Conservation (phyloP, 2,797 vertebrate species). For the Microtus californicus region DNA sequence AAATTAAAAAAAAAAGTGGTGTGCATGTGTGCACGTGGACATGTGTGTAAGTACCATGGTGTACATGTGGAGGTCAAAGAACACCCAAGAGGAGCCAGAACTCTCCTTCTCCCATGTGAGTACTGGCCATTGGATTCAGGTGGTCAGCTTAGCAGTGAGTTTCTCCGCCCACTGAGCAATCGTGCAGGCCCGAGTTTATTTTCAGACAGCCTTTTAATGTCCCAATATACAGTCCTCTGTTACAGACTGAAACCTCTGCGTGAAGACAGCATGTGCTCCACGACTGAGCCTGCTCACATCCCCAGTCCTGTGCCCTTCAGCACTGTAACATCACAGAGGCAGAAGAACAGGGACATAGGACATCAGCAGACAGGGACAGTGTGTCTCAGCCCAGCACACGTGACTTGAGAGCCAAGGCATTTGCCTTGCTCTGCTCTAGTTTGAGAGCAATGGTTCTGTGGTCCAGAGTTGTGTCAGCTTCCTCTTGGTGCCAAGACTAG, state of each 20-base stretch:
- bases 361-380: background rate
- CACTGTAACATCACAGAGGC: background rate
- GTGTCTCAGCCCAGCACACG: background rate
- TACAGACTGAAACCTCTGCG: slow-evolving; percentile 3
- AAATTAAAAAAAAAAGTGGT: background rate
- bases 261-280: background rate
- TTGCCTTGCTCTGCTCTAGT: background rate
- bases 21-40: background rate
- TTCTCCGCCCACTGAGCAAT: background rate
- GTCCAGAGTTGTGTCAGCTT: background rate
- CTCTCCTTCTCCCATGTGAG: background rate
- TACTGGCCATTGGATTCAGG: background rate
- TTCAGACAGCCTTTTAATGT: background rate
- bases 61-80: background rate
- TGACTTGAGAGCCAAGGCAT: background rate
- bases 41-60: no score
- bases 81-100: background rate
- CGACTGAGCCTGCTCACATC: fast-evolving
- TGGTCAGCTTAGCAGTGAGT: background rate
- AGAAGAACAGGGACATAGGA: background rate
- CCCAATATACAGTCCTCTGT: background rate
- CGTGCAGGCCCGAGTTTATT: background rate
- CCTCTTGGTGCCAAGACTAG: slow-evolving; percentile 47
- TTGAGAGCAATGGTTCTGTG: slow-evolving; percentile 31
- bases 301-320: background rate